Evolutionary conservation across 2,797 vertebrate genomes (phyloP).

Genomic region (Cephalopachus bancanus): DNA sequence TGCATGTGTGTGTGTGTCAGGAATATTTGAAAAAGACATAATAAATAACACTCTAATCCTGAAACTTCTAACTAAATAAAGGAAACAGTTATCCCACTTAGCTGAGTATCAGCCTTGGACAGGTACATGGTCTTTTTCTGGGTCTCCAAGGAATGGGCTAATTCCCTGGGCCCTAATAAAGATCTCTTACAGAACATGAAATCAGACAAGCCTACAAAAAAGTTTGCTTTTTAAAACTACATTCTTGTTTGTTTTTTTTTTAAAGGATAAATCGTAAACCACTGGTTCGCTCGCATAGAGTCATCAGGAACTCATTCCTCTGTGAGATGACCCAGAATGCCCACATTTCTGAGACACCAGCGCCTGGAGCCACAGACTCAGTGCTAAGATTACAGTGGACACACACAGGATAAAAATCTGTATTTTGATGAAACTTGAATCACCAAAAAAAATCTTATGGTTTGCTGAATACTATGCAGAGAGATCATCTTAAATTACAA

Average conservation of each 20-base stretch:
- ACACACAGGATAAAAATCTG: background rate
- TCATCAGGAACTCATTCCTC: constrained; percentile 35
- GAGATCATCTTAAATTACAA: constrained; percentile 70
- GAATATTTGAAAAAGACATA: constrained; percentile 18
- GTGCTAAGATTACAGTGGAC: background rate
- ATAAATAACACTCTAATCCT: constrained; percentile 22
- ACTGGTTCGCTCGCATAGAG: background rate
- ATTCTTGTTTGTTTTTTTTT: constrained; percentile 58
- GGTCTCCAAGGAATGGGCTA: background rate
- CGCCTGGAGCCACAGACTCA: background rate
- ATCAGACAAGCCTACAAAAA: constrained; percentile 53
- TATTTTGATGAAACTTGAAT: constrained; percentile 65
- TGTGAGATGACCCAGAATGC: constrained; percentile 52
- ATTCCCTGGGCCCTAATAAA: background rate
- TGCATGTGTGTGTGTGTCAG: rapidly evolving
- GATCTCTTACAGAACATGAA: background rate
- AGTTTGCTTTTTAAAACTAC: constrained; percentile 55
- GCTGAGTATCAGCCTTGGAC: background rate
- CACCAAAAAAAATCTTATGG: constrained; percentile 24
- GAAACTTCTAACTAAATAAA: constrained; percentile 43
- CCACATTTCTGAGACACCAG: constrained; percentile 45
- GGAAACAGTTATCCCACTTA: background rate
- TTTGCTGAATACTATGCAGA: constrained; percentile 56
- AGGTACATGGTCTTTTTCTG: background rate
- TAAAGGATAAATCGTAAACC: constrained; percentile 38